phyloP scores from a whole-genome alignment of 2,888 invertebrate genomes.

The Nymphalis urticae region DNA sequence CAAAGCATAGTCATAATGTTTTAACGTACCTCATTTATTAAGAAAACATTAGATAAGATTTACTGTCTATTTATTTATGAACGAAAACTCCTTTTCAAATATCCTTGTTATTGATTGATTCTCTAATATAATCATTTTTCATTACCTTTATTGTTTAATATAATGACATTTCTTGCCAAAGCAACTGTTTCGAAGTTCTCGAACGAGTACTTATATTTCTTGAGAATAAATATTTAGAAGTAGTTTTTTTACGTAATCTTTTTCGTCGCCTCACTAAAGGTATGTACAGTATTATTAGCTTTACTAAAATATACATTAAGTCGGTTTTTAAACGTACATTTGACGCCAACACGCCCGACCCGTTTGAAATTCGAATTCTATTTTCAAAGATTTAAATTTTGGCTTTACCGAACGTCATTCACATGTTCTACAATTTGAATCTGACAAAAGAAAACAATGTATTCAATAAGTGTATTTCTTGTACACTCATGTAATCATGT shows the following conservation, averaged over 20 bases:
- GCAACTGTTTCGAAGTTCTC: slow-evolving; percentile 47
- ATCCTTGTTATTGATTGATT: slow-evolving; percentile 4
- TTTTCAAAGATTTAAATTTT: slow-evolving; percentile 6
- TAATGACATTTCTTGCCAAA: slow-evolving; percentile 67
- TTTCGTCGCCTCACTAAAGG: slow-evolving; percentile 32
- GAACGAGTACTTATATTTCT: slow-evolving; percentile 25
- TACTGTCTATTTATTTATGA: slow-evolving; percentile 45
- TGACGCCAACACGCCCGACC: not conserved
- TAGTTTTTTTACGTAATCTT: slow-evolving; percentile 31
- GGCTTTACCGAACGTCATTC: slow-evolving; percentile 5
- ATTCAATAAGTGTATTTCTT: slow-evolving; percentile 12
- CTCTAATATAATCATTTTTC: slow-evolving; percentile 7
- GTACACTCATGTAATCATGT: slow-evolving; percentile 45
- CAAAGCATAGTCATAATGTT: slow-evolving; percentile 75
- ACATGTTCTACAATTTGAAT: not conserved
- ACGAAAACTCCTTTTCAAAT: slow-evolving; percentile 31
- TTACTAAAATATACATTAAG: slow-evolving; percentile 47
- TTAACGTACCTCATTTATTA: slow-evolving; percentile 80
- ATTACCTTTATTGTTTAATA: slow-evolving; percentile 33
- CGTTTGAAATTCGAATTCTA: slow-evolving; percentile 7
- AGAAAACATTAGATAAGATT: slow-evolving; percentile 66
- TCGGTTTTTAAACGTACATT: slow-evolving; percentile 31
- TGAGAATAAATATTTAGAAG: slow-evolving; percentile 18
- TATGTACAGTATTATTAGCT: slow-evolving; percentile 80
- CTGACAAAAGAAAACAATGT: slow-evolving; percentile 24